Percentiles rank a stretch among this genome's conserved stretches.
These are phyloP conservation scores for Columba guinea DNA, from an alignment of 2,797 vertebrate genomes.

Conservation along the genomic window DNA sequence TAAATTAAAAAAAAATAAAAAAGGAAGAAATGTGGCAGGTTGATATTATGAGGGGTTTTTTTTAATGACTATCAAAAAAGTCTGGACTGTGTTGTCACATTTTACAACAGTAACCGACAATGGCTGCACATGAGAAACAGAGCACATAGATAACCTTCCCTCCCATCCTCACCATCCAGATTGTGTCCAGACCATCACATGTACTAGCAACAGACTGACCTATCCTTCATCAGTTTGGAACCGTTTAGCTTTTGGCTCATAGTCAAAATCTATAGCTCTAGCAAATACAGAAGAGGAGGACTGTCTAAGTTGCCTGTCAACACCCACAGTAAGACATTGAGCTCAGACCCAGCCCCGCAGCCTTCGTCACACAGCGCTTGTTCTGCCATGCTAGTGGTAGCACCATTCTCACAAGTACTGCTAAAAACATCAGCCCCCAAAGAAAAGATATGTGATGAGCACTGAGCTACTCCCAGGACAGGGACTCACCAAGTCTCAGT, in stretches of 20 bases:
- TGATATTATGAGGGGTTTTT: background rate
- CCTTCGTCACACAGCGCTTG: background rate
- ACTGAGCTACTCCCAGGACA: background rate
- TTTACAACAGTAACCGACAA: background rate
- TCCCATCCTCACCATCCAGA: background rate
- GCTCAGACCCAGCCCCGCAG: background rate
- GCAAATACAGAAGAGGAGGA: background rate
- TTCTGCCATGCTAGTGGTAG: background rate
- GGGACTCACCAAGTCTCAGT: background rate
- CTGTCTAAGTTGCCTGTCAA: background rate
- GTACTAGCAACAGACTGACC: background rate
- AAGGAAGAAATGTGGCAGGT: background rate
- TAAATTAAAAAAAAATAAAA: background rate
- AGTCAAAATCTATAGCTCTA: constrained; percentile 16
- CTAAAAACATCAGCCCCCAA: background rate
- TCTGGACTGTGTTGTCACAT: background rate
- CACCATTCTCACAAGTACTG: background rate
- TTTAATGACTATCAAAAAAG: background rate
- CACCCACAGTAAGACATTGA: background rate
- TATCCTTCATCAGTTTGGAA: background rate
- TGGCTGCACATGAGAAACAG: background rate
- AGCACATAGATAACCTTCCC: background rate
- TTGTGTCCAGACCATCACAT: constrained; percentile 3
- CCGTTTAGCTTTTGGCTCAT: constrained; percentile 13
- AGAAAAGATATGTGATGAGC: background rate